These are phyloP conservation scores for Idaea biselata DNA, from an alignment of 2,888 invertebrate genomes.

Conservation along the genomic window DNA sequence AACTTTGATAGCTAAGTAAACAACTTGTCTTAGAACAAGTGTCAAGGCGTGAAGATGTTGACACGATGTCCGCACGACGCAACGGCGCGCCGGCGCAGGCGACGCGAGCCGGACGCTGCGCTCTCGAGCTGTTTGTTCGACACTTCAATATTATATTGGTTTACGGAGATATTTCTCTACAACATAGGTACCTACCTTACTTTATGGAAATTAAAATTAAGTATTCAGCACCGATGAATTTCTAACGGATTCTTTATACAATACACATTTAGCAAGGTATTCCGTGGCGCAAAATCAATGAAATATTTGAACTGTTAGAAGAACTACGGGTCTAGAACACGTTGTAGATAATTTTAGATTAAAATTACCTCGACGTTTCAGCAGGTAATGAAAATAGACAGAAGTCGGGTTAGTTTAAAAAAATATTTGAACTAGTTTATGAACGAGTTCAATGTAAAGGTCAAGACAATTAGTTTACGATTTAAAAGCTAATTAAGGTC, in stretches of 20 bases:
- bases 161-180: neutral
- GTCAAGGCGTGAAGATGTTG: neutral
- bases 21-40: neutral
- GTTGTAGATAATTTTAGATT: too few relatives aligned
- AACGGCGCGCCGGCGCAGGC: too few relatives aligned
- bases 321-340: too few relatives aligned
- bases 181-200: neutral
- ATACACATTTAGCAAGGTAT: neutral
- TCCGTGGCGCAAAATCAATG: slow-evolving; percentile 11
- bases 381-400: too few relatives aligned
- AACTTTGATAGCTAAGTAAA: neutral
- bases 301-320: neutral
- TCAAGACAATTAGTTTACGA: neutral
- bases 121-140: neutral
- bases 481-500: neutral
- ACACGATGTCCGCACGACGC: too few relatives aligned
- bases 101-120: too few relatives aligned
- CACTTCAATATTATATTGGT: slow-evolving; percentile 2
- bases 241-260: neutral
- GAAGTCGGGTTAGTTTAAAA: too few relatives aligned
- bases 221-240: neutral
- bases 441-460: neutral
- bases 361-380: too few relatives aligned
- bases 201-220: neutral
- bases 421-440: neutral